phyloP scores from a whole-genome alignment of 2,113 vertebrate species.

The Lophura nycthemera region DNA sequence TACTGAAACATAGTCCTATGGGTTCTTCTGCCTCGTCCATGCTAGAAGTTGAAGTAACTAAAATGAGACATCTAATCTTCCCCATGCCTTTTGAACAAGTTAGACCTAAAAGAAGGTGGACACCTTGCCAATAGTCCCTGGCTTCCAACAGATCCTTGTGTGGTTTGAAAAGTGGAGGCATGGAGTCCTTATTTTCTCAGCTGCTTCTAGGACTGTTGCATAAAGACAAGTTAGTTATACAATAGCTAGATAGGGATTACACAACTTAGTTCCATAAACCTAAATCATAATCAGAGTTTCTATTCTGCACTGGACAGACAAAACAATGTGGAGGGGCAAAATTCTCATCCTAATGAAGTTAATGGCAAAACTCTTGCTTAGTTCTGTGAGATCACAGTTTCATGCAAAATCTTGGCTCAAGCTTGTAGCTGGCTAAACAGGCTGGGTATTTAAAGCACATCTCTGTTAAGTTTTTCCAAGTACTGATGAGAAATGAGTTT shows the following conservation, averaged over 20 bases:
- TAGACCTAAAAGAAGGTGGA: not conserved
- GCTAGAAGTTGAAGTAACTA: not conserved
- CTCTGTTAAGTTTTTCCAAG: not conserved
- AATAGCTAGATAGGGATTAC: conserved; percentile 27
- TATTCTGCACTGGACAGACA: not conserved
- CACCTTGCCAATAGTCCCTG: not conserved
- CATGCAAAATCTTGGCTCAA: not conserved
- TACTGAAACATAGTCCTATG: not conserved
- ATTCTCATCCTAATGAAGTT: conserved; percentile 35
- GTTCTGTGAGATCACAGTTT: not conserved
- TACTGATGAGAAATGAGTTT: not conserved
- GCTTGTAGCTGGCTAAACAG: not conserved
- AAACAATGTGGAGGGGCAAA: not conserved
- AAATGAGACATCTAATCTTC: not conserved
- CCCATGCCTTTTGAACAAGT: not conserved
- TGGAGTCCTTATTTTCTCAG: not conserved
- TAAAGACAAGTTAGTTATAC: conserved; percentile 25
- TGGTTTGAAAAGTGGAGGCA: not conserved
- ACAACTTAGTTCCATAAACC: conserved; percentile 9
- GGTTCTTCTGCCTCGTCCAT: not conserved
- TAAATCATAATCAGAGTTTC: conserved; percentile 50
- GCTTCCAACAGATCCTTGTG: not conserved
- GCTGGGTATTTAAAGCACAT: conserved; percentile 1
- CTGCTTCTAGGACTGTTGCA: not conserved
- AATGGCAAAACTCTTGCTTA: not conserved